Evolutionary conservation across 2,888 invertebrate genomes (phyloP), one percentile per base, ranked within the genome.

Genomic region (Caenorhabditis becei): DNA sequence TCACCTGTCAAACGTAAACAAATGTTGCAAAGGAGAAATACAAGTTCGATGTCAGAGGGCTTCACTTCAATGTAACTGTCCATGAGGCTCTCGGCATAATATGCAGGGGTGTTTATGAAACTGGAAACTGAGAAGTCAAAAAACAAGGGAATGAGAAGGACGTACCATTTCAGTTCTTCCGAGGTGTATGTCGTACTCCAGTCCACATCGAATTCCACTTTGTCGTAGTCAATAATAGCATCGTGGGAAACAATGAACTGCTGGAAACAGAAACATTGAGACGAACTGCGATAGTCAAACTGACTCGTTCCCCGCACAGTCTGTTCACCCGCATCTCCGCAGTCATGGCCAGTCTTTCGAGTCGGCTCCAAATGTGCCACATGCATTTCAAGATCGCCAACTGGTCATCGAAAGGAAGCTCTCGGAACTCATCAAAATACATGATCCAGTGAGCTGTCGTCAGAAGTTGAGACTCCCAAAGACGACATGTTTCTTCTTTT

Each of bases 311-410:
- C 14, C 62, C 58, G 26, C 70, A 71, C 24, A 49, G 44, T 53
- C 70, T 35, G 53, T 71, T 71, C 1, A 71, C 70, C 11, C 67
- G 28, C 67, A 67, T 54, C 49, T 77, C 77, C 14, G 77, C 77
- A 14, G 69, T 70, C 56, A 54, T 63, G 24, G 77, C 24, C 2
- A 77, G 28, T 10, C 65, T 20, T 32, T 70, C 77, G 16, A 77
- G 24, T 37, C 77, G 16, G 23, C 67, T 51, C 77, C 77, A 77
- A 4, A 69, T 26, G 49, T 62, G 54, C 77, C 77, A 77, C 61
- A 67, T 67, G 28, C 66, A 69, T 35, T 77, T 67, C 14, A 77
- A 8, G n/a, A 67, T 67, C 11, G 41, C 44, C 16, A 77, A 47
- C 26, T 69, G 53, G 7, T 67, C 61, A 47, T 62, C 23, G n/a